A percentile compares a stretch with the other conserved stretches of the same genome.
Conservation (phyloP, 2,888 invertebrate species). For the Biston stratarius region DNA sequence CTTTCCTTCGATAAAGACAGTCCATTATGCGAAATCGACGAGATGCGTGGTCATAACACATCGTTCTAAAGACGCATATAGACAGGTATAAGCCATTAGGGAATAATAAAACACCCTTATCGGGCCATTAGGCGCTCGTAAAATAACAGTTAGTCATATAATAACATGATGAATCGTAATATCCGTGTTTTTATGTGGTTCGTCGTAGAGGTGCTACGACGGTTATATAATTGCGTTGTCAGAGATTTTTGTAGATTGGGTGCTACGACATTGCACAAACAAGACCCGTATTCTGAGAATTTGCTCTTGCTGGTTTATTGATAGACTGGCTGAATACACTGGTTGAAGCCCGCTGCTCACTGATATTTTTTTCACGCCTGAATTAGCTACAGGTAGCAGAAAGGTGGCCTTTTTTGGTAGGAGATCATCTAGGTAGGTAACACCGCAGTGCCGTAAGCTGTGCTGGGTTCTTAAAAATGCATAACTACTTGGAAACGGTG, state of each 20-base stretch:
- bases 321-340: no score
- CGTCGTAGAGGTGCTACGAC: slow-evolving; percentile 14
- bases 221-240: background rate
- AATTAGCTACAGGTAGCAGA: no score
- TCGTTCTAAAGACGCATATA: slow-evolving; percentile 69
- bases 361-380: no score
- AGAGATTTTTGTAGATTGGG: slow-evolving; percentile 7
- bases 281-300: no score
- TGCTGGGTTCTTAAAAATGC: no score
- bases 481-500: no score
- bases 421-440: no score
- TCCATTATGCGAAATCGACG: slow-evolving; percentile 83
- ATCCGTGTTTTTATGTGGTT: slow-evolving; percentile 72
- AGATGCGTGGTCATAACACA: slow-evolving; percentile 79
- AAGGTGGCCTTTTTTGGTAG: no score
- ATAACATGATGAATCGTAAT: slow-evolving; percentile 83
- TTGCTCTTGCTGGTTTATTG: no score
- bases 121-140: slow-evolving; percentile 84
- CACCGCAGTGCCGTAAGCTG: no score
- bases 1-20: slow-evolving; percentile 71
- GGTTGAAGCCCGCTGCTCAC: no score
- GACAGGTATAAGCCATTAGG: slow-evolving; percentile 86
- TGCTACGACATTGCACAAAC: background rate
- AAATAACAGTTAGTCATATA: slow-evolving; percentile 86
- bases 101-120: slow-evolving; percentile 85